phyloP scores from a whole-genome alignment of 2,888 invertebrate genomes.

The Hylaea fasciaria region DNA sequence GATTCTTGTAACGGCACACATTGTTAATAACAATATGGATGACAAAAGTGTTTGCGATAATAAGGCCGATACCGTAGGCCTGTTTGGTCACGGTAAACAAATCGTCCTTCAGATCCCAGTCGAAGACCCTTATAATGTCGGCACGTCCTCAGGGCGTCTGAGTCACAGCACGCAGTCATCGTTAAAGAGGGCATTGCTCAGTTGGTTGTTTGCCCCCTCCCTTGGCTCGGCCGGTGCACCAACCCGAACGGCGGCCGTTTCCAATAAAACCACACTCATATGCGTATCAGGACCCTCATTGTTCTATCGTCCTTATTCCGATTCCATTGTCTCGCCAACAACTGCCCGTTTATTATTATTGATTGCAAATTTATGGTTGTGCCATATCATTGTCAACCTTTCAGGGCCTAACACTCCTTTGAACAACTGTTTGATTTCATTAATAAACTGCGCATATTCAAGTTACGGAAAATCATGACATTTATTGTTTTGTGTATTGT shows the following conservation, averaged over 20 bases:
- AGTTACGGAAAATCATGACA: constrained; percentile 50
- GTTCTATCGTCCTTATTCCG: constrained; percentile 76
- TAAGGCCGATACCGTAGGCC: constrained; percentile 59
- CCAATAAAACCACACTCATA: constrained; percentile 66
- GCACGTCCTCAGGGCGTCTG: constrained; percentile 82
- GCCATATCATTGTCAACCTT: constrained; percentile 67
- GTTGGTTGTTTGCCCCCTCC: constrained; percentile 63
- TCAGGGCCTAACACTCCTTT: constrained; percentile 53
- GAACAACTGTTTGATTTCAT: constrained; percentile 29
- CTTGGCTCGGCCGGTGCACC: constrained; percentile 68
- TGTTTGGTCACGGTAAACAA: constrained; percentile 68
- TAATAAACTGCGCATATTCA: constrained; percentile 27
- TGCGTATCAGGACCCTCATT: constrained; percentile 71
- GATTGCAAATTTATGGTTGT: constrained; percentile 73
- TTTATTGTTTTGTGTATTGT: constrained; percentile 44
- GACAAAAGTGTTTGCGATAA: constrained; percentile 48
- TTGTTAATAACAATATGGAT: constrained; percentile 36
- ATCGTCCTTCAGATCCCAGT: constrained; percentile 79
- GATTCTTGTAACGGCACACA: constrained; percentile 26
- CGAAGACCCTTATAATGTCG: constrained; percentile 82
- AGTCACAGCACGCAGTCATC: constrained; percentile 78
- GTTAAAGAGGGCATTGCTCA: constrained; percentile 83
- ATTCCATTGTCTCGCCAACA: constrained; percentile 71
- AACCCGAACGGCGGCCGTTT: constrained; percentile 56
- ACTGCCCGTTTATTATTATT: constrained; percentile 68